Evolutionary conservation across 1,140 invertebrate species (phyloP).

Genomic region (Drosophila pectinifera): DNA sequence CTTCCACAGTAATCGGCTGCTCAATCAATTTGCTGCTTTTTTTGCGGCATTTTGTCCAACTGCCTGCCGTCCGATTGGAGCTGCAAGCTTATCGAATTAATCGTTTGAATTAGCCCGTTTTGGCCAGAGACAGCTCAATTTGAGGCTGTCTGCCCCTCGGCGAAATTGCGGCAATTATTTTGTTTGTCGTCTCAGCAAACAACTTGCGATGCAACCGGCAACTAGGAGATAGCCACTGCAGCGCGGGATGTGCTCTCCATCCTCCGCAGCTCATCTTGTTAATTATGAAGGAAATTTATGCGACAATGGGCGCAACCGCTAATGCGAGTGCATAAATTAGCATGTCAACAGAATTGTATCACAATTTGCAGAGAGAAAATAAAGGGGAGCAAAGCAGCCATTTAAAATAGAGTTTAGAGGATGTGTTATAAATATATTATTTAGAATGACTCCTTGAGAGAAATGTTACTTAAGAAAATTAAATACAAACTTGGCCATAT

Average conservation of each 20-base stretch:
- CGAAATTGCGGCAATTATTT: constrained; percentile 78
- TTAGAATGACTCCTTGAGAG: too few relatives aligned
- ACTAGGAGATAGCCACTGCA: neutral
- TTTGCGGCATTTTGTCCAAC: constrained; percentile 69
- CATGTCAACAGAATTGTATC: constrained; percentile 45
- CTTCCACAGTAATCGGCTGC: constrained; percentile 70
- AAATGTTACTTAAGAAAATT: too few relatives aligned
- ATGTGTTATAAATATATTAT: neutral
- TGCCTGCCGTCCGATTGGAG: constrained; percentile 56
- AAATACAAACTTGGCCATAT: neutral
- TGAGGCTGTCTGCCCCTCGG: constrained; percentile 17
- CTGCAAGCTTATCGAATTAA: constrained; percentile 80
- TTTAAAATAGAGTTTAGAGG: neutral
- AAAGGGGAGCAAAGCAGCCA: neutral
- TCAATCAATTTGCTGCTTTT: constrained; percentile 80
- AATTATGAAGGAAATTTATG: constrained; percentile 82
- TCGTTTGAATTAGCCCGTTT: constrained; percentile 74
- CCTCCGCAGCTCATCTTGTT: constrained; percentile 62
- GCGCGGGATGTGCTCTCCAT: constrained; percentile 17
- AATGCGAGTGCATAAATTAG: constrained; percentile 41
- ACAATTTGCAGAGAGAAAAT: constrained; percentile 17
- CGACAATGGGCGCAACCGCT: constrained; percentile 67
- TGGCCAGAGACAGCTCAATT: constrained; percentile 69
- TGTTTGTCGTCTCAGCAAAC: constrained; percentile 66
- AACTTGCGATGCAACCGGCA: constrained; percentile 33